Evolutionary conservation across 2,888 invertebrate species (phyloP).

Genomic region (Pyrgus malvae): DNA sequence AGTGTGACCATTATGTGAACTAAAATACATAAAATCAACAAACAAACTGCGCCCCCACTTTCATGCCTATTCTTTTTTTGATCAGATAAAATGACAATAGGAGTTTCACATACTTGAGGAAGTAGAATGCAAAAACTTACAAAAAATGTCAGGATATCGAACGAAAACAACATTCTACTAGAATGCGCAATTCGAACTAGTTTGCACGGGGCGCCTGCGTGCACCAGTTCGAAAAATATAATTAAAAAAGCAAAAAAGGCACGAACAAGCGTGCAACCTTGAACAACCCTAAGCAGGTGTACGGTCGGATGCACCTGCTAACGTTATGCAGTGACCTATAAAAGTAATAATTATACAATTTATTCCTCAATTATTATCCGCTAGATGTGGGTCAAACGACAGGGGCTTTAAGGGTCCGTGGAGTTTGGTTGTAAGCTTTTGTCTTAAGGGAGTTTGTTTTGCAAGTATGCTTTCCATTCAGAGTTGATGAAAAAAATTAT

Average conservation of each 20-base stretch:
- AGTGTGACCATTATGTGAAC: too few species aligned
- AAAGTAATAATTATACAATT: conserved; percentile 77
- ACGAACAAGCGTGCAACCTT: conserved; percentile 57
- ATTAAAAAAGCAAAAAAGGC: conserved; percentile 39
- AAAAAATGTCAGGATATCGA: conserved; percentile 15
- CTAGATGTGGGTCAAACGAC: conserved; percentile 78
- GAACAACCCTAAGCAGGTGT: conserved; percentile 70
- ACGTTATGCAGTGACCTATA: conserved; percentile 76
- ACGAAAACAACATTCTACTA: conserved; percentile 10
- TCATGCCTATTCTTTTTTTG: too few species aligned
- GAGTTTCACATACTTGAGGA: not conserved
- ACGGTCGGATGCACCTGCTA: conserved; percentile 67
- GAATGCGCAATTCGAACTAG: conserved; percentile 33
- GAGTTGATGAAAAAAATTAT: too few species aligned
- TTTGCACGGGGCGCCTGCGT: conserved; percentile 30
- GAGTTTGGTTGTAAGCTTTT: conserved; percentile 4
- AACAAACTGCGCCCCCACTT: too few species aligned
- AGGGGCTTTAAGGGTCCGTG: conserved; percentile 38
- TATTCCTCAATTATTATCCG: conserved; percentile 71
- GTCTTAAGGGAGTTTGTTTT: not conserved
- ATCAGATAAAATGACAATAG: too few species aligned
- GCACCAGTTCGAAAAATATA: conserved; percentile 34
- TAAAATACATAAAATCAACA: too few species aligned
- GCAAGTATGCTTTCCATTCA: too few species aligned
- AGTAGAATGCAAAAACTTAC: not conserved